Evolutionary conservation across 2,888 invertebrate genomes (phyloP).

Genomic region (Drosophila histrio): DNA sequence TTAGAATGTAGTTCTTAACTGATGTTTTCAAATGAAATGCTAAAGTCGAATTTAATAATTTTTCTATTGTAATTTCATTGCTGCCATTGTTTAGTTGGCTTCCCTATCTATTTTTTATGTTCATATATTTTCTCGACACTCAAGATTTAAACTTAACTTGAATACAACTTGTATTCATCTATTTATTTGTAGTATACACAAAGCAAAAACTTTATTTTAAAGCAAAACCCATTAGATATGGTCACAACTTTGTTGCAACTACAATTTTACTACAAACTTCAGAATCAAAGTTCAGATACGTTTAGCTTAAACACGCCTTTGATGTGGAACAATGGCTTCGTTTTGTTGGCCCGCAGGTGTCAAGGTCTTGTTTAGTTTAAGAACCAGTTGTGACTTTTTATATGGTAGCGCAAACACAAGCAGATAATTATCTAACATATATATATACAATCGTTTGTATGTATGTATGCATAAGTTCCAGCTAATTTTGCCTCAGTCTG

Average conservation of each 20-base stretch:
- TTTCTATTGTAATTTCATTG: too few relatives aligned
- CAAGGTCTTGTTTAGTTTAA: slow-evolving; percentile 38
- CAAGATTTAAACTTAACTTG: not conserved
- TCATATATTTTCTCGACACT: not conserved
- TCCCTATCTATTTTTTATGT: not conserved
- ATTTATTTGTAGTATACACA: not conserved
- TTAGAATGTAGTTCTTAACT: too few relatives aligned
- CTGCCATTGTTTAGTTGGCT: not conserved
- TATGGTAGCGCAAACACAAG: slow-evolving; percentile 4
- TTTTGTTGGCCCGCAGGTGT: slow-evolving; percentile 34
- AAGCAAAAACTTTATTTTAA: not conserved
- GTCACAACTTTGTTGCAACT: not conserved
- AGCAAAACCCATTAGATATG: not conserved
- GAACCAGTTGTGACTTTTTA: slow-evolving; percentile 32
- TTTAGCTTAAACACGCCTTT: slow-evolving; percentile 11
- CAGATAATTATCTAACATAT: slow-evolving; percentile 21
- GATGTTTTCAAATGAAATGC: too few relatives aligned
- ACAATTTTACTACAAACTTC: slow-evolving; percentile 6
- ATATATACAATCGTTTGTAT: not conserved
- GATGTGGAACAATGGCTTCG: slow-evolving; percentile 28
- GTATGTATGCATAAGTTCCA: not conserved
- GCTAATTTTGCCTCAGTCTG: slow-evolving; percentile 13
- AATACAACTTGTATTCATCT: not conserved
- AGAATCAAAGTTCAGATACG: slow-evolving; percentile 11
- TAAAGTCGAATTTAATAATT: too few relatives aligned